A percentile compares a stretch with the other conserved stretches of the same genome.
Conservation (phyloP, 1,140 invertebrate species). For the Diuraphis noxia region DNA sequence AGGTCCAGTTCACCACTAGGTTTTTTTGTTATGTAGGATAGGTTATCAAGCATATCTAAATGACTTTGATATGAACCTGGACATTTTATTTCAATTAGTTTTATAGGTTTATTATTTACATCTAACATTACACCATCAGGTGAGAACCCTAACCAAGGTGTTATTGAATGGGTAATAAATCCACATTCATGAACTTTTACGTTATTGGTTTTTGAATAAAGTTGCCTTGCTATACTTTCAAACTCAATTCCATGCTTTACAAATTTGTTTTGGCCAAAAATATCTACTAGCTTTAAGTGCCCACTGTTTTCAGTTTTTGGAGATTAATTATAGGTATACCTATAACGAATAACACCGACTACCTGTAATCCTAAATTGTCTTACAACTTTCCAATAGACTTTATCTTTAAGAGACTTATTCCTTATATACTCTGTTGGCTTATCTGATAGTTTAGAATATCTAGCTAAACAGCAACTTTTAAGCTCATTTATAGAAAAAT, state of each 20-base stretch:
- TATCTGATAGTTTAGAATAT: background rate
- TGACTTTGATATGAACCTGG: background rate
- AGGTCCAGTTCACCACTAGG: background rate
- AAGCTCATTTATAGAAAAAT: background rate
- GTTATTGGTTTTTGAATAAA: background rate
- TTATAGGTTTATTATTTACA: background rate
- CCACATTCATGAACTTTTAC: background rate
- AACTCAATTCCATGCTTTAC: background rate
- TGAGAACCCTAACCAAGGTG: background rate
- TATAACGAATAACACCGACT: background rate
- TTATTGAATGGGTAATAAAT: background rate
- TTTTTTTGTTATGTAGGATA: background rate
- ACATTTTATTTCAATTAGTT: conserved; percentile 8
- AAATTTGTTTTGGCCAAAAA: background rate
- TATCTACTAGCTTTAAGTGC: background rate
- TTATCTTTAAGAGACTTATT: conserved; percentile 12
- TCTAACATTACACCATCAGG: conserved; percentile 16
- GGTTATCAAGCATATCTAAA: background rate
- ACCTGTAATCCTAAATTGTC: background rate
- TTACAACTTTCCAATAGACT: background rate
- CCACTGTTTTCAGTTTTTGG: conserved; percentile 4
- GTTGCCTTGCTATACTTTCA: background rate
- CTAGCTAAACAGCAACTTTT: background rate
- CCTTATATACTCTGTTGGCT: background rate
- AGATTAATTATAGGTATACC: background rate